Base-by-base conservation (phyloP, 2,113 vertebrate species). In the Crotophaga sulcirostris region DNA sequence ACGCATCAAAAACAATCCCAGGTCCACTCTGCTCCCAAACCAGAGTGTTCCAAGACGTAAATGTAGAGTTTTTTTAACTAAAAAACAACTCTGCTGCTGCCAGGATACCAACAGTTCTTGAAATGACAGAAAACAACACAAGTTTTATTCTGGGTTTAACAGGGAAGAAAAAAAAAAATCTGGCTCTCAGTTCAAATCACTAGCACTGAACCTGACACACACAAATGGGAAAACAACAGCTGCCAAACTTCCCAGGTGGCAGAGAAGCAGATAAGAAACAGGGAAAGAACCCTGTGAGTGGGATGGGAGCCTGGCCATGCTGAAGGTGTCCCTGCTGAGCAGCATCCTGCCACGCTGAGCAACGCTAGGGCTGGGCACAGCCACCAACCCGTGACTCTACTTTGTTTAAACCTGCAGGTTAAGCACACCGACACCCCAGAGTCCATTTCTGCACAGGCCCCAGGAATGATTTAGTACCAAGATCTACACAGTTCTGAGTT, bases 221-320 rank as follows among this genome's bases (percentile, higher is more conserved):
- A 55, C 47, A 20, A 0, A 1, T 66, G 68, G 36, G 33, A 38
- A 79, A 60, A 55, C 15, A 6, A 5, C 0, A 2, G 12, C 63
- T n/a, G 52, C 51, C 64, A 45, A 80, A 67, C 9, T 18, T 56
- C 9, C 36, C 29, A 21, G 36, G 44, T 64, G 12, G 45, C 0
- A 3, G 33, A 51, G 29, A 18, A 72, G 58, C 49, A 55, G n/a
- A 21, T 0, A 13, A 38, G 26, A 73, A 54, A 8, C 2, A 2
- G 28, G 11, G 25, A 51, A 45, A 24, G 7, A 16, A 11, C 7
- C 13, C 49, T 13, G 11, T 1, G 17, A 20, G 51, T 11, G 16
- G 7, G 26, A 11, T 7, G 1, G 0, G 64, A 3, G 3, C 31
- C 51, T 6, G 25, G 51, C 29, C 21, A 6, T 0, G 1, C 59